Evolutionary conservation across 2,797 vertebrate genomes (phyloP), one percentile per base, ranked within the genome.

Genomic region (Melopsittacus undulatus): DNA sequence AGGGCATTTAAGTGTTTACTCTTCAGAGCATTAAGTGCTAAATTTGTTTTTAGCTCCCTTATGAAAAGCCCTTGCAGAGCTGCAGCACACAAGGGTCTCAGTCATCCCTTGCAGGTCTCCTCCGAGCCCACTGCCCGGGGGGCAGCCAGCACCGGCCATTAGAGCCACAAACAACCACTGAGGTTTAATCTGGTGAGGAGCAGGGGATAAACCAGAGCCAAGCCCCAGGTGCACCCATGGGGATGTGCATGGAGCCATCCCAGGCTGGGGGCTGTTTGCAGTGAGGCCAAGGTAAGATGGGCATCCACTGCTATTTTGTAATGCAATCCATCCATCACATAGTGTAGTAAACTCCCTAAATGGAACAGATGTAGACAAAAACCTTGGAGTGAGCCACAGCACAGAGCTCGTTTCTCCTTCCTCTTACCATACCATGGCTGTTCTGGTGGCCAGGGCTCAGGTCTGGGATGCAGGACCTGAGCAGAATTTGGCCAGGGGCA

Each of bases 1-100:
- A 95, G 96, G 91, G 90, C 83, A 96, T 90, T 96, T 84, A 96
- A 97, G 96, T 97, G 96, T 96, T 96, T 97, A 94, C 94, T 96
- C 96, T 96, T 94, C 95, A 95, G 77, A 94, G 79, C 88, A 88
- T 90, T 87, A 95, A 97, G 97, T 94, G 96, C 92, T 96, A 91
- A 91, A 96, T 96, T 97, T 94, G 92, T 95, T 94, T 97, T 95
- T 91, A 91, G 92, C 95, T 97, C 80, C 78, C 75, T 88, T 80
- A 69, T 90, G 93, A 94, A 93, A 95, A 96, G 92, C 89, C 89
- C 73, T 95, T 7, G 76, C 57, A 5, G 61, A 94, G 68, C 48
- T 20, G 90, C 82, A 90, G 90, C 88, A 64, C 92, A 94, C 94
- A 77, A 94, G 94, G 92, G 90, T 72, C 94, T 93, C 89, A 63